Conservation (phyloP, 30 jellyfish, hydroid and myxozoan genomes). For the Aurelia coerulea region DNA sequence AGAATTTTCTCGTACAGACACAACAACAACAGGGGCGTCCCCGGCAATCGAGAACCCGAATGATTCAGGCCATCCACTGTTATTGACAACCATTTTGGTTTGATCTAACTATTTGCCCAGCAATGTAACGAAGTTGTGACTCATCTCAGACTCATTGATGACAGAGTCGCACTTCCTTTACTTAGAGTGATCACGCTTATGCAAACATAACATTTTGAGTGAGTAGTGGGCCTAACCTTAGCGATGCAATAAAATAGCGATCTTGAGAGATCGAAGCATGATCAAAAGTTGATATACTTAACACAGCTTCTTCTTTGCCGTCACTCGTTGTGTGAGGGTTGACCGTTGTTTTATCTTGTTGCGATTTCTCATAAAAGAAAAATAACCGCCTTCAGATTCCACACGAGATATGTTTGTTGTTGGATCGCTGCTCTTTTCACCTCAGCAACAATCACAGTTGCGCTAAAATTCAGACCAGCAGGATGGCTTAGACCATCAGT, state of each 20-base stretch:
- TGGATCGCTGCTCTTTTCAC: slow-evolving; percentile 18
- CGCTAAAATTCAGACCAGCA: slow-evolving; percentile 7
- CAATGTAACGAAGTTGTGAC: neutral
- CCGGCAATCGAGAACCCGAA: slow-evolving; percentile 83
- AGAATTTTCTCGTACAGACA: slow-evolving; percentile 58
- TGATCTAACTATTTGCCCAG: neutral
- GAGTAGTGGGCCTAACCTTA: too few species aligned
- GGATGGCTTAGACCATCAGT: too few species aligned
- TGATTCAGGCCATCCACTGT: slow-evolving; percentile 89
- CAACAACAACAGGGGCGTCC: slow-evolving; percentile 80
- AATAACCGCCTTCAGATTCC: too few species aligned
- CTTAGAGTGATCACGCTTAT: neutral
- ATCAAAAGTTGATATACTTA: too few species aligned
- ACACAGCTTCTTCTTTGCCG: too few species aligned
- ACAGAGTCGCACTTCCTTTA: neutral
- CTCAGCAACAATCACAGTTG: slow-evolving; percentile 38
- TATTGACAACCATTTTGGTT: slow-evolving; percentile 37
- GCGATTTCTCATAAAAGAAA: too few species aligned
- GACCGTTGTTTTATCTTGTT: too few species aligned
- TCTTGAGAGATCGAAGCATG: too few species aligned
- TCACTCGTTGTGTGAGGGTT: too few species aligned
- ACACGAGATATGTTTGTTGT: too few species aligned
- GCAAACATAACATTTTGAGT: too few species aligned
- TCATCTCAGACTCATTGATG: neutral
- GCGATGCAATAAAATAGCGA: too few species aligned